phyloP scores from a whole-genome alignment of 1,140 invertebrate genomes.

The Pararge aegeria region DNA sequence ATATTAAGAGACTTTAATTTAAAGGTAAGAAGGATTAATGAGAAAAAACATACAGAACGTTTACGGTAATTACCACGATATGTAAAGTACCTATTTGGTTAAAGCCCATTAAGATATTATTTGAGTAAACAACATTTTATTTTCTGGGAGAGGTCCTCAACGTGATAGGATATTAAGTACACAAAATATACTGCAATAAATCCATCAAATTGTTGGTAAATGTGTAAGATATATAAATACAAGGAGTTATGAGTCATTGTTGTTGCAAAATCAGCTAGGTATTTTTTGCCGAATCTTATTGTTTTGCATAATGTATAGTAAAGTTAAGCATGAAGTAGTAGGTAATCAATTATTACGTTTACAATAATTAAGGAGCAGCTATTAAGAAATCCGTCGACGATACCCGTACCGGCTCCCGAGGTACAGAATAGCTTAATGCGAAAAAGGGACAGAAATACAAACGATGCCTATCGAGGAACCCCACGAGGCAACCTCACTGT shows the following conservation, averaged over 20 bases:
- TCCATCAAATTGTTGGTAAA: not conserved
- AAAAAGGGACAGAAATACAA: conserved; percentile 72
- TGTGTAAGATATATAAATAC: not conserved
- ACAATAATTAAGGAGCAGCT: conserved; percentile 46
- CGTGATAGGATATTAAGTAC: not conserved
- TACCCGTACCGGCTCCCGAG: conserved; percentile 64
- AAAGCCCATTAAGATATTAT: not conserved
- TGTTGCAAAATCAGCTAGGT: not conserved
- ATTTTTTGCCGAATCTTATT: not conserved
- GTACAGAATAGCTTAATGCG: conserved; percentile 64
- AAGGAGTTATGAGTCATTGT: conserved; percentile 2
- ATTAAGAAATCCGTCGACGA: conserved; percentile 53
- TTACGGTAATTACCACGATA: not conserved
- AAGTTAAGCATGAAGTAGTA: not conserved
- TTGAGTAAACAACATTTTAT: not conserved
- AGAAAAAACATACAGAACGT: not conserved
- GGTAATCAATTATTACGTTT: conserved; percentile 26
- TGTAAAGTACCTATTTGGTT: not conserved
- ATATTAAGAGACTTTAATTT: no score
- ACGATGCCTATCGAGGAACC: conserved; percentile 75
- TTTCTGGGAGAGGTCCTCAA: not conserved
- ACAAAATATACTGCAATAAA: not conserved
- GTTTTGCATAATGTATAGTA: not conserved
- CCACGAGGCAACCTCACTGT: conserved; percentile 76
- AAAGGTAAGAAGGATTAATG: not conserved